Percentiles rank a stretch among this genome's conserved stretches.
These are phyloP conservation scores for Sternotherus odoratus DNA, from an alignment of 2,797 vertebrate genomes.

Conservation along the genomic window DNA sequence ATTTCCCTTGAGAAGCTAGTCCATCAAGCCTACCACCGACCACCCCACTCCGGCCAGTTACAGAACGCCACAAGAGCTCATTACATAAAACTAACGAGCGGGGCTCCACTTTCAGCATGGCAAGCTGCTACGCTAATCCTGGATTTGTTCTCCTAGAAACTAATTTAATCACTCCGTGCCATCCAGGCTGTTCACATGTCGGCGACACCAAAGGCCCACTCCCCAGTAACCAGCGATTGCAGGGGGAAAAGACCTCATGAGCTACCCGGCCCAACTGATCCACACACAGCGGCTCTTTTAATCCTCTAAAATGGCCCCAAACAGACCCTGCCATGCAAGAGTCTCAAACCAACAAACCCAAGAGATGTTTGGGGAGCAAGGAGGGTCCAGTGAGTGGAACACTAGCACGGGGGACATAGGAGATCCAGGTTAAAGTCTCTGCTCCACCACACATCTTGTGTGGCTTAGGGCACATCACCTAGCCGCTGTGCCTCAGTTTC, in stretches of 20 bases:
- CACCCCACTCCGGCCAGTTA: neutral
- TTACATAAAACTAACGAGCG: conserved; percentile 72
- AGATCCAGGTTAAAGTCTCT: neutral
- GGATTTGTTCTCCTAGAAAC: conserved; percentile 64
- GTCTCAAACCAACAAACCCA: rapidly evolving
- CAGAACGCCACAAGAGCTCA: neutral
- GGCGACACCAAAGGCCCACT: neutral
- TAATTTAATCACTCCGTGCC: conserved; percentile 48
- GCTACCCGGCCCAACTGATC: neutral
- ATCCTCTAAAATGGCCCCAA: neutral
- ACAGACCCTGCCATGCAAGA: rapidly evolving
- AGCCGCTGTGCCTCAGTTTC: neutral
- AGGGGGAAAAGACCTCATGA: neutral
- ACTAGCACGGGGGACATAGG: neutral
- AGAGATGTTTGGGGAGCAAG: neutral
- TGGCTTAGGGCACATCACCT: neutral
- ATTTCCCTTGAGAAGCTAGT: neutral
- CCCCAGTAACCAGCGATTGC: neutral
- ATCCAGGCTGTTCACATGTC: conserved; percentile 51
- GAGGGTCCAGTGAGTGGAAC: rapidly evolving
- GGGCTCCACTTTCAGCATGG: conserved; percentile 40
- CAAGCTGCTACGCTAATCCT: conserved; percentile 31
- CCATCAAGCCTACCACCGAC: rapidly evolving
- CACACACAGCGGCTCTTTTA: neutral
- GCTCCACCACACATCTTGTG: neutral